A percentile compares a stretch with the other conserved stretches of the same genome.
phyloP scores from a whole-genome alignment of 2,797 vertebrate genomes.

The Halcyon badia region DNA sequence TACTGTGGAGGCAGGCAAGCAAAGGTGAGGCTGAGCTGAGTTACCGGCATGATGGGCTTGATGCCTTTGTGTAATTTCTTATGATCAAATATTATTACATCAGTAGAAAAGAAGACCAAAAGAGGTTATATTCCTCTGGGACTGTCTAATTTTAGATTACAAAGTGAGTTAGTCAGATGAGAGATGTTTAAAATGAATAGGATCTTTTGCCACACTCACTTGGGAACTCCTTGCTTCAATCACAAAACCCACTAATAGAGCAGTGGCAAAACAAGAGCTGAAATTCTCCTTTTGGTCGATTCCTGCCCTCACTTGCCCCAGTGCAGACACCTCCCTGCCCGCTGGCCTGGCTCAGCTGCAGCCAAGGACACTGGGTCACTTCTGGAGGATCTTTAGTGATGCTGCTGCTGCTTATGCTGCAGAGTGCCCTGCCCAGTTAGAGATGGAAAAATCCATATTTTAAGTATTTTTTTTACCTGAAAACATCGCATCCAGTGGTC shows the following conservation, averaged over 20 bases:
- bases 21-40: background rate
- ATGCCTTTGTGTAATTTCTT: background rate
- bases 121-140: background rate
- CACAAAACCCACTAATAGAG: background rate
- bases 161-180: conserved; percentile 5
- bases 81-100: background rate
- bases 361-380: background rate
- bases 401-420: background rate
- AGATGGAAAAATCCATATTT: conserved; percentile 31
- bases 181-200: background rate
- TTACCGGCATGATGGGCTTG: accelerated
- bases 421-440: background rate
- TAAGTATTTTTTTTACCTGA: background rate
- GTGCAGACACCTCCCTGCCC: background rate
- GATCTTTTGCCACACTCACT: background rate
- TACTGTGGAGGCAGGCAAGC: background rate
- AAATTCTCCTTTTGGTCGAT: background rate
- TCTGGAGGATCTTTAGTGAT: background rate
- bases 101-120: background rate
- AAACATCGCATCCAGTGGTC: background rate
- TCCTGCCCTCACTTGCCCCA: background rate
- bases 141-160: conserved; percentile 38
- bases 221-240: conserved; percentile 11
- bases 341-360: background rate
- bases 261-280: background rate